Base-by-base conservation (phyloP, 2,888 invertebrate genomes). In the Nemotelus pantherinus region DNA sequence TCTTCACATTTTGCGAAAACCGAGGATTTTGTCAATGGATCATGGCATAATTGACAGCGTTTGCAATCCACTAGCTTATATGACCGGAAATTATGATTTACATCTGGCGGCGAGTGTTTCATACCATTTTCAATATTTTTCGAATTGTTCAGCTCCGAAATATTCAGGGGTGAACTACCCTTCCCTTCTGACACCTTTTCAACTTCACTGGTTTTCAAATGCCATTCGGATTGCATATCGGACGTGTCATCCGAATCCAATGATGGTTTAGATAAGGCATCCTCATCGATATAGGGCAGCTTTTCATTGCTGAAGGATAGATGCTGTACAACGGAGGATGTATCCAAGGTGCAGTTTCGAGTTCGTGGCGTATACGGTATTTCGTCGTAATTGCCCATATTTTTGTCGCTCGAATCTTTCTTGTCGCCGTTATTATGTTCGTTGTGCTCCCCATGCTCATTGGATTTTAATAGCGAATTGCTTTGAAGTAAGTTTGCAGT, bases 211-310 rank as follows among this genome's bases (percentile, higher is more conserved):
- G 25, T 25, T 25, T 25, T 25, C 25, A 25, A 25, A 25, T 25
- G 25, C 0, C 25, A 25, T 25, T 25, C 25, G 25, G 53, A 53
- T 53, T 53, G 79, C 80, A 47, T 79, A 78, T 25, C 25, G 25
- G 25, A 25, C 25, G 25, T 25, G 25, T 25, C 25, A 25, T 25
- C 25, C 25, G 77, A 74, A 77, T 39, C 55, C 70, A 77, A 67
- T 77, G 79, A 50, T 77, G 80, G 74, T 65, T 78, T 76, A 58
- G 64, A 76, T 7, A 76, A 64, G 41, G 72, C 53, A 48, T 81
- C 81, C 39, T 81, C 81, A 64, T 81, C 81, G 65, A 81, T 81
- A 78, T 80, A 81, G 63, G 81, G 81, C 58, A 81, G 80, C 45
- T 81, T 79, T 50, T 74, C 55, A 41, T 39, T 41, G 50, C 45